Evolutionary conservation across 1,140 invertebrate genomes (phyloP).

Genomic region (Drosophila auraria): DNA sequence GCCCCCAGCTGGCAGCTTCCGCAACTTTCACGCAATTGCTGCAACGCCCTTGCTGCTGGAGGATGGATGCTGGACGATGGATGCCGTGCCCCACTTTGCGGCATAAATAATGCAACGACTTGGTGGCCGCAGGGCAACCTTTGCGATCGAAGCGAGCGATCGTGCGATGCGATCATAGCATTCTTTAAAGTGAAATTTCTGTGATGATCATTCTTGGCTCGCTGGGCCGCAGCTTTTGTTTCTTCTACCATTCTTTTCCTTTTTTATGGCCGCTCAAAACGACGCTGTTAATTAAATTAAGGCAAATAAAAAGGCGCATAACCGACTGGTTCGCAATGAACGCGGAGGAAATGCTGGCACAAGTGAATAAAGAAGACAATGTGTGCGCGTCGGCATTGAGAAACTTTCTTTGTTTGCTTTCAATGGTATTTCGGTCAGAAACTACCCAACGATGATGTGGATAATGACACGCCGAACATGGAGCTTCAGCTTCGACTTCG

Average conservation of each 20-base stretch:
- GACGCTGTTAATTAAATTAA: constrained; percentile 80
- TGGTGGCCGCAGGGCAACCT: constrained; percentile 37
- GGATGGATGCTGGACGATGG: constrained; percentile 31
- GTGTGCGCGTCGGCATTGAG: constrained; percentile 51
- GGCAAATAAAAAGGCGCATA: constrained; percentile 74
- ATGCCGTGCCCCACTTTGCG: constrained; percentile 60
- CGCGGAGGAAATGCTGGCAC: constrained; percentile 50
- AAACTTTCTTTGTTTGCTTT: constrained; percentile 82
- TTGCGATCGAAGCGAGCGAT: constrained; percentile 31
- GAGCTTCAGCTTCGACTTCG: constrained; percentile 6
- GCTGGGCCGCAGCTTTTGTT: constrained; percentile 15
- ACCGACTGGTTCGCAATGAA: constrained; percentile 66
- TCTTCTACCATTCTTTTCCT: constrained; percentile 25
- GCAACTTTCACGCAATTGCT: constrained; percentile 77
- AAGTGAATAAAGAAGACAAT: constrained; percentile 51
- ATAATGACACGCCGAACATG: constrained; percentile 36
- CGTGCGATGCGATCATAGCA: constrained; percentile 55
- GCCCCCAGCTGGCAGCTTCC: constrained; percentile 65
- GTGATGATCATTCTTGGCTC: constrained; percentile 40
- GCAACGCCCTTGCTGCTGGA: constrained; percentile 52
- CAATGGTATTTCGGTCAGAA: constrained; percentile 81
- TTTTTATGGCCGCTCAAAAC: constrained; percentile 68
- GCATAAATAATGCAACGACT: constrained; percentile 75
- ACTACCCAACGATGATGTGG: constrained; percentile 41
- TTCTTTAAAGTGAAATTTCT: constrained; percentile 81